Evolutionary conservation across 2,113 vertebrate species (phyloP).

Genomic region (Porphyrio hochstetteri): DNA sequence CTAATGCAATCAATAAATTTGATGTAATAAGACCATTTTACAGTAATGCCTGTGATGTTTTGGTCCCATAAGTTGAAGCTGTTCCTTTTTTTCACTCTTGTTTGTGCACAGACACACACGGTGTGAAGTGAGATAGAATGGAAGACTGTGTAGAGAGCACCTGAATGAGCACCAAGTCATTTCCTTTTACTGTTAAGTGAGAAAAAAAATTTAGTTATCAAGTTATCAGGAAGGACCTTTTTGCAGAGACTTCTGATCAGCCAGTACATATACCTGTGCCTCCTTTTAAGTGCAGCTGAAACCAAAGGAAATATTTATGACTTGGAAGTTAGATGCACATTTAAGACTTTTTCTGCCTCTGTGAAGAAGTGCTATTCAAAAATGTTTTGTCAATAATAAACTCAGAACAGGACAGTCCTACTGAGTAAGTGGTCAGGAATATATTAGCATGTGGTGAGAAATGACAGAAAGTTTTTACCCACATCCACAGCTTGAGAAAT

Average conservation of each 20-base stretch:
- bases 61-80: background rate
- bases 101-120: background rate
- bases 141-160: background rate
- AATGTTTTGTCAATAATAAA: background rate
- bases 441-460: background rate
- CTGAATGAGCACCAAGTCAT: background rate
- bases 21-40: background rate
- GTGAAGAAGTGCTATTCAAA: background rate
- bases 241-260: background rate
- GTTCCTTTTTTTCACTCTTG: background rate
- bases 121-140: background rate
- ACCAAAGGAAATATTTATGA: background rate
- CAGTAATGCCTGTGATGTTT: background rate
- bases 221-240: background rate
- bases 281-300: background rate
- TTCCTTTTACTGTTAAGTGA: background rate
- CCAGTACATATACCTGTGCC: too few relatives aligned
- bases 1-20: background rate
- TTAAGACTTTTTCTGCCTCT: background rate
- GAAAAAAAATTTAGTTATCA: background rate
- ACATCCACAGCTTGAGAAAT: conserved; percentile 2
- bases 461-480: background rate
- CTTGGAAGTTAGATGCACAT: background rate
- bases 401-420: background rate
- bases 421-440: background rate